phyloP scores from a whole-genome alignment of 2,888 invertebrate genomes.

The Athalia circularis region DNA sequence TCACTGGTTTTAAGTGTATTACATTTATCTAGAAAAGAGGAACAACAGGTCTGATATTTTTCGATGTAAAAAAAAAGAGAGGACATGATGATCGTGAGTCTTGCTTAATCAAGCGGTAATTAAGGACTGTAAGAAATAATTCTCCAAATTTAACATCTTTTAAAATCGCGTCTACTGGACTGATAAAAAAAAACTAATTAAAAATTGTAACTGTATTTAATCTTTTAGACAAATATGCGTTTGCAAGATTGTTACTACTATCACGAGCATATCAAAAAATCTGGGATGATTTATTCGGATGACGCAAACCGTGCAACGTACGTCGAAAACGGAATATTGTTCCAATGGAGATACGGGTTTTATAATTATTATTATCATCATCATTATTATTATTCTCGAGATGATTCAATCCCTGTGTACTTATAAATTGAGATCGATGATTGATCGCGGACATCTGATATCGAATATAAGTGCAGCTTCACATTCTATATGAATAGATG shows the following conservation, averaged over 20 bases:
- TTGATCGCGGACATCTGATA: no score
- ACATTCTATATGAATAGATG: no score
- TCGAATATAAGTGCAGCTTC: no score
- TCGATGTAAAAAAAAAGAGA: no score
- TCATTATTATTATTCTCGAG: neutral
- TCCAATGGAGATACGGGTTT: neutral
- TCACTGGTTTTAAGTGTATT: constrained; percentile 3
- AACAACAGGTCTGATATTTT: neutral
- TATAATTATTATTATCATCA: neutral
- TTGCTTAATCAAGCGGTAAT: no score
- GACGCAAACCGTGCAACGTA: constrained; percentile 23
- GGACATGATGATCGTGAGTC: no score
- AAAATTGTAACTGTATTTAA: neutral
- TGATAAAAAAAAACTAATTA: neutral
- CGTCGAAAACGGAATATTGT: neutral
- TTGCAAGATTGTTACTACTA: neutral
- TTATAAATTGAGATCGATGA: no score
- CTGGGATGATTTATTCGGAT: constrained; percentile 35
- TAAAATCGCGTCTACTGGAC: neutral
- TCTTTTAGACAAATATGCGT: constrained; percentile 7
- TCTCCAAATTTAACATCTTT: no score
- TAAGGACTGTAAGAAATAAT: no score
- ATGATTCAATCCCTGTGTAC: no score
- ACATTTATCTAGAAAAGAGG: neutral
- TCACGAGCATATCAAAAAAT: constrained; percentile 34